Conservation (phyloP, 2,888 invertebrate genomes). For the Leptopilina myrica region DNA sequence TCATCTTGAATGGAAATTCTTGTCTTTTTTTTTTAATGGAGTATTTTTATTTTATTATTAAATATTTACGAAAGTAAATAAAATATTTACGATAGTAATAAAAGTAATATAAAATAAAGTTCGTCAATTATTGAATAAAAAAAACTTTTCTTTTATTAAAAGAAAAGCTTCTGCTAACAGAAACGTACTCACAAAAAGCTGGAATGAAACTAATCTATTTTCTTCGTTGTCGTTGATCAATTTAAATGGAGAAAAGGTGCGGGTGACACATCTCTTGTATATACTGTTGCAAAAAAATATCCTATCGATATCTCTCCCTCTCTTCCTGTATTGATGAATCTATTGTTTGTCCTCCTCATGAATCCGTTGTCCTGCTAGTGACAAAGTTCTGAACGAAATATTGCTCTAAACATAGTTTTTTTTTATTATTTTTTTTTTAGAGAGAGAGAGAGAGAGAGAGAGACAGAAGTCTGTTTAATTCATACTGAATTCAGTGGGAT, state of each 20-base stretch:
- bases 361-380: slow-evolving; percentile 48
- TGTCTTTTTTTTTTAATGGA: slow-evolving; percentile 22
- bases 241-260: slow-evolving; percentile 44
- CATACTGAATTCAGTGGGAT: neutral
- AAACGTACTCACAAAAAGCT: too few relatives aligned
- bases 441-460: neutral
- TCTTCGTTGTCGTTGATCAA: slow-evolving; percentile 55
- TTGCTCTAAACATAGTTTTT: slow-evolving; percentile 61
- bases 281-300: slow-evolving; percentile 52
- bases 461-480: slow-evolving; percentile 9
- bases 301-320: slow-evolving; percentile 58
- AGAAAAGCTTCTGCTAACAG: too few relatives aligned
- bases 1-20: slow-evolving; percentile 44
- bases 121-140: too few relatives aligned
- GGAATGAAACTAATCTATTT: slow-evolving; percentile 57
- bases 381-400: slow-evolving; percentile 55
- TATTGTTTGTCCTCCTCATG: slow-evolving; percentile 50
- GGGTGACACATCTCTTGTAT: slow-evolving; percentile 31
- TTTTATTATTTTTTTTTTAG: neutral
- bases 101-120: too few relatives aligned
- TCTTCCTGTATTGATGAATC: slow-evolving; percentile 57
- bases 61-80: too few relatives aligned
- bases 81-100: too few relatives aligned
- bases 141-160: too few relatives aligned
- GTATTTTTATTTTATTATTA: slow-evolving; percentile 41